phyloP scores from a whole-genome alignment of 2,888 invertebrate genomes.

The Allygus modestus region DNA sequence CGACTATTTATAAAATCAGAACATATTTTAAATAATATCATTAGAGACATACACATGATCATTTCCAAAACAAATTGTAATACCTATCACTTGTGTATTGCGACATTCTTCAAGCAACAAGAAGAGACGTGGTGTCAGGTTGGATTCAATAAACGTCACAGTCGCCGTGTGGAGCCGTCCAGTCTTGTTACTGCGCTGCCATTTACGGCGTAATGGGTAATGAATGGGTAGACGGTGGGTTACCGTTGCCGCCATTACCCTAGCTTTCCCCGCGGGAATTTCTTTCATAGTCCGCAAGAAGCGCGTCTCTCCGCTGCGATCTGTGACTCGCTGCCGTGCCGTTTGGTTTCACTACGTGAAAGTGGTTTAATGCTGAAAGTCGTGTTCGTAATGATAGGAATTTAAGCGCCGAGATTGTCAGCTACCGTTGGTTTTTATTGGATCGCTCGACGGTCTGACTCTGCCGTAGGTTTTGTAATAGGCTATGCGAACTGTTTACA shows the following conservation, averaged over 20 bases:
- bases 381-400: neutral
- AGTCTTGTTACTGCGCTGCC: constrained; percentile 4
- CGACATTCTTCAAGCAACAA: no score
- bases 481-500: no score
- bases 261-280: constrained; percentile 10
- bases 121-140: neutral
- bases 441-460: no score
- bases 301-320: neutral
- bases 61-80: no score
- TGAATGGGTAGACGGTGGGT: neutral
- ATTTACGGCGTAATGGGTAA: neutral
- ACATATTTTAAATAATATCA: no score
- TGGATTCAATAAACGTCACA: neutral
- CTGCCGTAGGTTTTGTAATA: no score
- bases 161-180: neutral
- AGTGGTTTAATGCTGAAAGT: constrained; percentile 8
- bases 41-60: no score
- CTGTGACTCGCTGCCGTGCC: neutral
- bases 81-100: no score
- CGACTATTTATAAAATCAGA: no score
- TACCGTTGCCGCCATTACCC: constrained; percentile 21
- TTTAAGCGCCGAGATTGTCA: neutral
- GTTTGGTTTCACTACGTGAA: constrained; percentile 34
- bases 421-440: neutral
- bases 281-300: constrained; percentile 19